Evolutionary conservation across 37 sponge, comb jelly and placozoan genomes (phyloP).

Genomic region (Bolinopsis microptera): DNA sequence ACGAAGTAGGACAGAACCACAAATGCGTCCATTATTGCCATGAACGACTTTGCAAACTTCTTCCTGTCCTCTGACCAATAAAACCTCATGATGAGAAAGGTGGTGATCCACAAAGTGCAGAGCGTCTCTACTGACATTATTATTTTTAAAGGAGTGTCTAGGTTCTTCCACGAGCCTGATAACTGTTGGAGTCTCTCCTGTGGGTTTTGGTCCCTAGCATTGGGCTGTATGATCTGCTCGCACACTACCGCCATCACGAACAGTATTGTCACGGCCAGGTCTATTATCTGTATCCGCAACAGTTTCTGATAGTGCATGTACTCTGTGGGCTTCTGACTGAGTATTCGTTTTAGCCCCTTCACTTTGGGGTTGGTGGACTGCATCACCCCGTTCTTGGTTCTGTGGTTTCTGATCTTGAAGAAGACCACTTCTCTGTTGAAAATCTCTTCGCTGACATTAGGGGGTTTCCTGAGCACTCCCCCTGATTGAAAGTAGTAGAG

Average conservation of each 20-base stretch:
- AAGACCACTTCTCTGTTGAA: conserved; percentile 52
- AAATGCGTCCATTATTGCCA: conserved; percentile 64
- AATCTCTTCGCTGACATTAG: conserved; percentile 43
- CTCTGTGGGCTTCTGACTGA: conserved; percentile 63
- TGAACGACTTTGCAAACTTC: conserved; percentile 63
- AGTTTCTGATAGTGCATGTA: conserved; percentile 59
- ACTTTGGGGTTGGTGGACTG: conserved; percentile 61
- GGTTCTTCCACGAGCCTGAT: conserved; percentile 33
- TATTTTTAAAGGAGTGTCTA: conserved; percentile 43
- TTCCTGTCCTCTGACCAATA: conserved; percentile 52
- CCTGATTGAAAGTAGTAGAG: conserved; percentile 63
- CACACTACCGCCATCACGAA: conserved; percentile 50
- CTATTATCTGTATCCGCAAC: conserved; percentile 36
- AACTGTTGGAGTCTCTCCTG: neutral
- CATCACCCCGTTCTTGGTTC: neutral
- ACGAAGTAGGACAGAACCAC: conserved; percentile 56
- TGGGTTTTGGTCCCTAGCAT: neutral
- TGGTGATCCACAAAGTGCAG: conserved; percentile 56
- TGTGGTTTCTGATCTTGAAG: conserved; percentile 41
- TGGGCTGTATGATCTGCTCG: conserved; percentile 27
- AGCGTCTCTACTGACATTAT: conserved; percentile 53
- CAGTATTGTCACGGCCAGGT: conserved; percentile 49
- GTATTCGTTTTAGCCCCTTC: conserved; percentile 8
- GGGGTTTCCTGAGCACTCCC: conserved; percentile 5
- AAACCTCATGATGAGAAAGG: conserved; percentile 47